phyloP scores from a whole-genome alignment of 2,797 vertebrate genomes.

The Cyclura pinguis region DNA sequence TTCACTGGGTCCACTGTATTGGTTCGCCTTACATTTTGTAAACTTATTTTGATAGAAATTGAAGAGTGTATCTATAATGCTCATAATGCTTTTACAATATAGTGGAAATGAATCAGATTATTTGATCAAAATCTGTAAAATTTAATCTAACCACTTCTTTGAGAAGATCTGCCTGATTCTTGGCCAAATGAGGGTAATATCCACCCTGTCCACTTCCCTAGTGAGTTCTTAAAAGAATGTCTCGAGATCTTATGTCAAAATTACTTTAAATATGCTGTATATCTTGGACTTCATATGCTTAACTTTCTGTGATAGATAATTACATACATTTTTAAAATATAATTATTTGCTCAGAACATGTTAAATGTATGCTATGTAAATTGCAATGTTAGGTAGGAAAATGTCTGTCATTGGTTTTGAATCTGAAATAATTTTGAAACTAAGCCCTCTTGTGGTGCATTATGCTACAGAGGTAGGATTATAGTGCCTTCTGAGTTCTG shows the following conservation, averaged over 20 bases:
- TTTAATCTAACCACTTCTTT: background rate
- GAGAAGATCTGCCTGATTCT: background rate
- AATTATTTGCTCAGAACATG: background rate
- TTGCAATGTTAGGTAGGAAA: background rate
- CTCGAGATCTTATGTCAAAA: background rate
- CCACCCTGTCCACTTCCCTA: background rate
- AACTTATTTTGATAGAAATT: background rate
- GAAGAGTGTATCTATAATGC: no score
- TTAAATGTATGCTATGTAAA: background rate
- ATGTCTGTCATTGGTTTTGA: background rate
- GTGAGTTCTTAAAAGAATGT: background rate
- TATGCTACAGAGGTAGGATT: background rate
- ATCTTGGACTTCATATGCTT: background rate
- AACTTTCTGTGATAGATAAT: background rate
- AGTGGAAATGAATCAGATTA: background rate
- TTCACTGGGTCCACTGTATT: no score
- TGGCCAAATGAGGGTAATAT: background rate
- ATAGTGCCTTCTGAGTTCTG: background rate
- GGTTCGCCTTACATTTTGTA: no score
- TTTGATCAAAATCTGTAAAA: background rate
- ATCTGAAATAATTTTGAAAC: background rate
- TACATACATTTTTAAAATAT: background rate
- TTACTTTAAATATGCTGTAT: background rate
- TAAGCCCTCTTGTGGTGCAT: constrained; percentile 1
- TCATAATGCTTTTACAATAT: background rate